Evolutionary conservation across 2,797 vertebrate genomes (phyloP).

Genomic region (Rhabdophis nuchalis): DNA sequence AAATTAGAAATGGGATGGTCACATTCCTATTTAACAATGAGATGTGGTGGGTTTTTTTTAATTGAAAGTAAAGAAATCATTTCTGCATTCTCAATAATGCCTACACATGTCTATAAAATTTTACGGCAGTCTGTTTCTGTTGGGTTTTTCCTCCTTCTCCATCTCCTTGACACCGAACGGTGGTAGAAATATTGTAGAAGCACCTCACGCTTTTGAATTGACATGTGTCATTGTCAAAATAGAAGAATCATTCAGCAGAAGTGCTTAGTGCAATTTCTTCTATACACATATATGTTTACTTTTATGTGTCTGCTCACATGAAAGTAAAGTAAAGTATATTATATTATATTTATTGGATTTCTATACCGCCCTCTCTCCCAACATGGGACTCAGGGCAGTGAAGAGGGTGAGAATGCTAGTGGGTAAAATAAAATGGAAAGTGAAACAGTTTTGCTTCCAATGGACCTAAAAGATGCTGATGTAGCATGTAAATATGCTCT

Average conservation of each 20-base stretch:
- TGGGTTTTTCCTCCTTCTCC: neutral
- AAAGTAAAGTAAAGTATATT: too few relatives aligned
- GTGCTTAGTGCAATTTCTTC: slow-evolving; percentile 59
- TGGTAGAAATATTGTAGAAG: neutral
- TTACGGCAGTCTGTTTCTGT: neutral
- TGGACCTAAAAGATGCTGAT: neutral
- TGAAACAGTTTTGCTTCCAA: neutral
- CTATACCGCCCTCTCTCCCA: too few relatives aligned
- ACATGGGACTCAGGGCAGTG: too few relatives aligned
- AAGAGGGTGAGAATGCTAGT: slow-evolving; percentile 47
- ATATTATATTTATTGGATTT: too few relatives aligned
- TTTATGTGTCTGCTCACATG: slow-evolving; percentile 19
- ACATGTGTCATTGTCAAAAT: slow-evolving; percentile 54
- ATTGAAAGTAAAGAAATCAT: neutral
- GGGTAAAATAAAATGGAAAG: slow-evolving; percentile 12
- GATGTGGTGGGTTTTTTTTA: neutral
- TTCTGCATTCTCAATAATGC: neutral
- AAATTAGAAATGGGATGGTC: neutral
- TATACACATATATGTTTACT: too few relatives aligned
- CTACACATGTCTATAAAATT: neutral
- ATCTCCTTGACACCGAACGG: neutral
- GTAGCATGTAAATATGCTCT: too few relatives aligned
- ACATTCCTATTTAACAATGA: neutral
- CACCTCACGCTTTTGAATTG: neutral
- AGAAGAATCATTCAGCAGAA: slow-evolving; percentile 59